Evolutionary conservation across 2,113 vertebrate genomes (phyloP).

Genomic region (Tylochromis polylepis): DNA sequence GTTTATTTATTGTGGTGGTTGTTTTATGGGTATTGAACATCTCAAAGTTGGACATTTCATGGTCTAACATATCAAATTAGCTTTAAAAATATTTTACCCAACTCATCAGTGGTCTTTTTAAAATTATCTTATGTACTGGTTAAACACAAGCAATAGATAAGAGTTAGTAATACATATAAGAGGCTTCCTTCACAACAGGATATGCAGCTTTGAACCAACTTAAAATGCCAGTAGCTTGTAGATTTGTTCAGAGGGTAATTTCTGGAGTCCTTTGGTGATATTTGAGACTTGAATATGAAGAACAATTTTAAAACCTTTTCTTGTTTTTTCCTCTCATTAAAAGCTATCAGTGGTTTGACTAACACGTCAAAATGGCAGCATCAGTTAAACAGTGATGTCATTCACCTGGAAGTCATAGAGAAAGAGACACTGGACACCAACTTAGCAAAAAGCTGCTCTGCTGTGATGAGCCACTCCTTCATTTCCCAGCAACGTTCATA

Average conservation of each 20-base stretch:
- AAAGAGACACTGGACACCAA: not conserved
- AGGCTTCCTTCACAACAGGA: not conserved
- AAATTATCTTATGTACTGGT: not conserved
- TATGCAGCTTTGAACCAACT: not conserved
- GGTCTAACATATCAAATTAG: accelerated
- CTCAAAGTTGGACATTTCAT: not conserved
- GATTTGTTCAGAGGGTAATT: not conserved
- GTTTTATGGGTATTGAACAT: accelerated
- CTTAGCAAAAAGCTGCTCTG: not conserved
- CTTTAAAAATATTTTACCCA: not conserved
- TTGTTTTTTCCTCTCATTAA: not conserved
- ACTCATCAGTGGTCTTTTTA: not conserved
- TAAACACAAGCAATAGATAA: not conserved
- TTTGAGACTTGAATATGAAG: accelerated
- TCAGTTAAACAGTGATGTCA: conserved; percentile 8
- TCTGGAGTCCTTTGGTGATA: not conserved
- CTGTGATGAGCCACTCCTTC: conserved; percentile 6
- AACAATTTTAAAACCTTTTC: not conserved
- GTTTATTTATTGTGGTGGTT: not conserved
- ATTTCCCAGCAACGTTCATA: conserved; percentile 47
- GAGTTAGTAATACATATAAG: not conserved
- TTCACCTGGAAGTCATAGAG: conserved; percentile 2
- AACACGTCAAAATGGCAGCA: not conserved
- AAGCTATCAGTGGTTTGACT: not conserved
- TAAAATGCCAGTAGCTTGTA: too few species aligned